These are phyloP conservation scores for Vulpes ferrilata DNA, from an alignment of 2,113 vertebrate genomes.

Conservation along the genomic window DNA sequence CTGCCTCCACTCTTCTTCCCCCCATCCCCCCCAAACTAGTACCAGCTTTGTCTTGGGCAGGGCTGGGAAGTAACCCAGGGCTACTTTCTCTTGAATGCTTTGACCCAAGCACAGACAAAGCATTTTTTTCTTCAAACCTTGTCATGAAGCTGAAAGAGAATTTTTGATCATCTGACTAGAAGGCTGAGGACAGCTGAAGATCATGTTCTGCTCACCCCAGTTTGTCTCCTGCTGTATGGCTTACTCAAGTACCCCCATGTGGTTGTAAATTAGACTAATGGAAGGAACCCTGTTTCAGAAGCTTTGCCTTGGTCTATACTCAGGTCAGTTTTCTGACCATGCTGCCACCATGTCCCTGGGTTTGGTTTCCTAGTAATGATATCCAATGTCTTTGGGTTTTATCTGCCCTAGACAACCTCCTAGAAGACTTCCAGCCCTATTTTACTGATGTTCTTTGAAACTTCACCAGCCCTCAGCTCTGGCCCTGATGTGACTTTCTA, in stretches of 20 bases:
- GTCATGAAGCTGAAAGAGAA: background rate
- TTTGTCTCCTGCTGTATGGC: background rate
- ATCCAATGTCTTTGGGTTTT: background rate
- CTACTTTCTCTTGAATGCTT: background rate
- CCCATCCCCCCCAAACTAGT: accelerated
- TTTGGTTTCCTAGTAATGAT: background rate
- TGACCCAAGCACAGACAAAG: background rate
- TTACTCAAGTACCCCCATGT: too few species aligned
- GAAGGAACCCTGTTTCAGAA: background rate
- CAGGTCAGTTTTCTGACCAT: background rate
- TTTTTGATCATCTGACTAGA: background rate
- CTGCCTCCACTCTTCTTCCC: background rate
- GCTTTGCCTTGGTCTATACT: background rate
- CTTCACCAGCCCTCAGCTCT: background rate
- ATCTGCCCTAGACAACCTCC: background rate
- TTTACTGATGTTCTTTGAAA: background rate
- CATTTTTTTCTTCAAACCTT: background rate
- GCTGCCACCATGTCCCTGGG: background rate
- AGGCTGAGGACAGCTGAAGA: background rate
- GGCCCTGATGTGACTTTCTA: background rate
- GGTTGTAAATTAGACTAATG: background rate
- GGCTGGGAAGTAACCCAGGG: background rate
- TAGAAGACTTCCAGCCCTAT: background rate
- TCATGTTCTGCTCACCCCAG: background rate
- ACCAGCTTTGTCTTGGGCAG: background rate